Evolutionary conservation across 2,888 invertebrate species (phyloP), one percentile per base, ranked within the genome.

Genomic region (Mellilla xanthometata): DNA sequence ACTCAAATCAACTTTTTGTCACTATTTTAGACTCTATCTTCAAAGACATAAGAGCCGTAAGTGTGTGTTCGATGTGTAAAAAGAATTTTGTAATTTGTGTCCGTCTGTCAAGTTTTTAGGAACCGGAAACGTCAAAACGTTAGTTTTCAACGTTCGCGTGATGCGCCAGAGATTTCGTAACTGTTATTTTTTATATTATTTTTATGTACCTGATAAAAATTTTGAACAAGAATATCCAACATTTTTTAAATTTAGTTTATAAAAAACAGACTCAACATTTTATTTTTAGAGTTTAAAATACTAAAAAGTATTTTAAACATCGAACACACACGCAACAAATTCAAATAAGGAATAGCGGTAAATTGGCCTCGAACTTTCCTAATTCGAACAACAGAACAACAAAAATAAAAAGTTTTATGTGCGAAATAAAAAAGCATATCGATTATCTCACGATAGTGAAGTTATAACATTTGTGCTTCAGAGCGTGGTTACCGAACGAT

Each of bases 401-500:
- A 13, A 49, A 51, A 54, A 45, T 48, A 49, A 54, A 56, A 56
- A 31, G 39, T 31, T 54, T 46, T 49, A 52, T 43, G 52, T 39
- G 52, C 52, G 40, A 52, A 55, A 52, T 49, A 38, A 45, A 47
- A 43, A 32, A 42, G 36, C 28, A 34, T 48, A 52, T 49, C 52
- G 49, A 60, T 56, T 56, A 60, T 60, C 62, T 58, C 57, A 59
- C 60, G 53, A 59, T 60, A 55, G 58, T 62, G 52, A 51, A 56
- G 56, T 60, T 56, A 54, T 54, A 56, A 58, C 56, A 52, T 56
- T 54, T 80, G 81, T 81, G 76, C 80, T 81, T 15, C 61, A 62
- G 58, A 78, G 64, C 83, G 85, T 86, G 83, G 76, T 79, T 76
- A 85, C 81, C 80, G 79, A 78, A 83, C 79, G 72, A 67, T 84